A percentile compares a stretch with the other conserved stretches of the same genome.
These are phyloP conservation scores for Zootoca vivipara DNA, from an alignment of 2,113 vertebrate genomes.

Conservation along the genomic window DNA sequence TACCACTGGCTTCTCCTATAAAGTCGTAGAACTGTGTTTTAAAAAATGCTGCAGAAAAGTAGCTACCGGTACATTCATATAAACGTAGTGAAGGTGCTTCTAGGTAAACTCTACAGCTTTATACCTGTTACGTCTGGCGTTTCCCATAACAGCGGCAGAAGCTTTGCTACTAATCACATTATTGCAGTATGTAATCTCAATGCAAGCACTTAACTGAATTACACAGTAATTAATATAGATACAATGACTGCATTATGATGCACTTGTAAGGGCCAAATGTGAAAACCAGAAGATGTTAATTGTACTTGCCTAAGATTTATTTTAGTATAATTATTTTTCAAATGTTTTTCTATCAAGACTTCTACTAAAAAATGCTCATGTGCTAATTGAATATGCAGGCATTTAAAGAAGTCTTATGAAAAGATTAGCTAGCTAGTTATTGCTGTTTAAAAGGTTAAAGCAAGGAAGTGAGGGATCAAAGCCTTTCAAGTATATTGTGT, in stretches of 20 bases:
- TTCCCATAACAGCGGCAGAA: background rate
- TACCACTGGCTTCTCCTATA: background rate
- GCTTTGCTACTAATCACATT: background rate
- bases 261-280: background rate
- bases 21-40: background rate
- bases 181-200: background rate
- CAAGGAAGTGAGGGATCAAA: background rate
- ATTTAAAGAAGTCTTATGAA: background rate
- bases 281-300: constrained; percentile 9
- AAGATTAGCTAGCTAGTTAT: background rate
- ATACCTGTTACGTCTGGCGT: background rate
- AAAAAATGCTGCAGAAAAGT: background rate
- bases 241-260: constrained; percentile 9
- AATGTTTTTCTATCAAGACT: background rate
- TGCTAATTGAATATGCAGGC: constrained; percentile 1
- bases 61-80: background rate
- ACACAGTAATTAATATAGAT: background rate
- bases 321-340: constrained; percentile 1
- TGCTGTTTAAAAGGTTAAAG: constrained; percentile 15
- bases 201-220: background rate
- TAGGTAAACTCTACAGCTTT: background rate
- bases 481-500: background rate
- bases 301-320: constrained; percentile 28
- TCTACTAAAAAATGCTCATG: constrained; percentile 14
- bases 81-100: background rate